Evolutionary conservation across 1,140 invertebrate genomes (phyloP), one percentile per base, ranked within the genome.

Genomic region (Acyrthosiphon pisum): DNA sequence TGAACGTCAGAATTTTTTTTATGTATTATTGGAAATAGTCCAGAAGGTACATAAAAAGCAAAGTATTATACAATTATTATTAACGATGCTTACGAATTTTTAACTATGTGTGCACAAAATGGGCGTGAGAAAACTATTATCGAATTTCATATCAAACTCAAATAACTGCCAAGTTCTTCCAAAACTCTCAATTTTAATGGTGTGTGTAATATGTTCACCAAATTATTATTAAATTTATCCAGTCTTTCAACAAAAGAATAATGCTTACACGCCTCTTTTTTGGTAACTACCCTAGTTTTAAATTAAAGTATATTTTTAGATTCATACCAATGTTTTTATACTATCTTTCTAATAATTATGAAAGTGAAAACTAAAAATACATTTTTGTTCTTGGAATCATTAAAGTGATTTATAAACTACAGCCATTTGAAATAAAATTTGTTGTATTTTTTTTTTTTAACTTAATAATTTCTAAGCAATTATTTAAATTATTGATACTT

Each of bases 121-220:
- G 44, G 84, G 44, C 84, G 84, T 87, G 84, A 87, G 14, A 44
- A 44, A 86, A 86, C 11, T 86, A 86, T 30, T 86, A 86, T 44
- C 84, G 84, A 86, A 86, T 44, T 86, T 86, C 23, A 41, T 46
- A 86, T 86, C 84, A 86, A 86, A 41, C 37, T 46, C 41, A 46
- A 86, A 41, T 44, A 87, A 48, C 14, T 87, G 26, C 30, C 44
- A 87, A 87, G 44, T 87, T 44, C 9, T 84, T 87, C 44, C 30
- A 44, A 87, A n/a, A 87, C 41, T 87, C 41, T 87, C 18, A n/a
- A 48, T 87, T 87, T 48, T 46, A 48, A 87, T 87, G 44, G 41
- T 22, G 11, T 46, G n/a, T 53, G 44, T 86, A 30, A 48, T 46
- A 44, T 87, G 8, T 87, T n/a, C 30, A 48, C 37, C 23, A 46